Conservation (phyloP, 2,797 vertebrate species). For the Kryptolebias ocellatus region DNA sequence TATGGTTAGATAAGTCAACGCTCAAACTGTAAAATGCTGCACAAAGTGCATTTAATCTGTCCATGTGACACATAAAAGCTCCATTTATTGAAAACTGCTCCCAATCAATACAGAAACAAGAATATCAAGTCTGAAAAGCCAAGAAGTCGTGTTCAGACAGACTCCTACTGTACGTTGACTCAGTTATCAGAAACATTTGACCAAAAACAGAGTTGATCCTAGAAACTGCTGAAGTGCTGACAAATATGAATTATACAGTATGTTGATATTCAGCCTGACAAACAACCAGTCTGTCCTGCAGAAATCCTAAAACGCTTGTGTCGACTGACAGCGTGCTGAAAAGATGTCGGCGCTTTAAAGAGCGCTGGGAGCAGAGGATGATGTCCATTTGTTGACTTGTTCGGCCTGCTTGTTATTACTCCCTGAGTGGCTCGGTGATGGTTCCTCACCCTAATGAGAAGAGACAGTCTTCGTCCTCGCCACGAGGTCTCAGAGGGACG, state of each 20-base stretch:
- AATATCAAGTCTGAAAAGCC: no score
- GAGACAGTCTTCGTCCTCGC: slow-evolving; percentile 52
- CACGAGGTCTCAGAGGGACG: slow-evolving; percentile 41
- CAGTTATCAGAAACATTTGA: background rate
- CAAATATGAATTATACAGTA: background rate
- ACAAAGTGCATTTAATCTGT: background rate
- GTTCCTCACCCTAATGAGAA: slow-evolving; percentile 56
- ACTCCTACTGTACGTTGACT: background rate
- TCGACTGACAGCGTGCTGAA: slow-evolving; percentile 16
- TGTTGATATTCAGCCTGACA: slow-evolving; percentile 2
- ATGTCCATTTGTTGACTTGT: slow-evolving; percentile 67
- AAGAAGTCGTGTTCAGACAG: no score
- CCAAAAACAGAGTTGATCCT: background rate
- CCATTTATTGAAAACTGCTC: background rate
- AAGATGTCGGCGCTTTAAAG: slow-evolving; percentile 20
- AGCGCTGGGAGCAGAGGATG: slow-evolving; percentile 9
- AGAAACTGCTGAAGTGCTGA: background rate
- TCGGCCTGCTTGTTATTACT: slow-evolving; percentile 71
- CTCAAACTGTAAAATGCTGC: no score
- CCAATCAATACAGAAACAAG: background rate
- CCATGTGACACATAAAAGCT: background rate
- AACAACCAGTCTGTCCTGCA: slow-evolving; percentile 22
- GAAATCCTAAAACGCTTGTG: slow-evolving; percentile 31
- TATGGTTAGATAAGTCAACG: no score
- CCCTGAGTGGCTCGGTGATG: slow-evolving; percentile 45